These are phyloP conservation scores for Galaxea fascicularis DNA, from an alignment of 92 coral and sea anemone species.

Conservation along the genomic window DNA sequence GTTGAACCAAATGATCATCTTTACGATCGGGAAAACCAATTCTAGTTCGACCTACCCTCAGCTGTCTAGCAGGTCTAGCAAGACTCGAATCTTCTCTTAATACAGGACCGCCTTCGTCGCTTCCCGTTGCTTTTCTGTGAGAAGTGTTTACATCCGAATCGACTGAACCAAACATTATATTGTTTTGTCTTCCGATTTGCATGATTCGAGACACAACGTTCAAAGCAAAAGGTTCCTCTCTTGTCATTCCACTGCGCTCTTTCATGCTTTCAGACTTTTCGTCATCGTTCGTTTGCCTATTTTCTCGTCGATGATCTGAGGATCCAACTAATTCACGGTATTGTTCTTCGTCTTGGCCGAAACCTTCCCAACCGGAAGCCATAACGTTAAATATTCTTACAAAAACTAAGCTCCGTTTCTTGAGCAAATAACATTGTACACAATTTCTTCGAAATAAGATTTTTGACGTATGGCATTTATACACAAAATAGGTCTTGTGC, in stretches of 20 bases:
- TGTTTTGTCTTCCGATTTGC: too few species aligned
- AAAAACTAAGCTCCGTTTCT: not conserved
- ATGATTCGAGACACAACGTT: too few species aligned
- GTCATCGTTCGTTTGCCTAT: not conserved
- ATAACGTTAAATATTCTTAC: not conserved
- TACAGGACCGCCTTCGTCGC: slow-evolving; percentile 4
- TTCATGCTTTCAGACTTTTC: not conserved
- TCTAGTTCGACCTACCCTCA: slow-evolving; percentile 35
- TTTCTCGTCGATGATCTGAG: not conserved
- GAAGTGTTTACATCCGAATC: not conserved
- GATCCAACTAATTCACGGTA: too few species aligned
- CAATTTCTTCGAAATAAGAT: too few species aligned
- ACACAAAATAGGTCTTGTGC: too few species aligned
- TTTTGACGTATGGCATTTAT: too few species aligned
- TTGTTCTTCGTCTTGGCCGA: not conserved
- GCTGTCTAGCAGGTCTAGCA: not conserved
- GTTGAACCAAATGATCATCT: too few species aligned
- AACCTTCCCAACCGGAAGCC: not conserved
- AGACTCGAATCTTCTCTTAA: slow-evolving; percentile 1
- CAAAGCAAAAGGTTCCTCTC: not conserved
- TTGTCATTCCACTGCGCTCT: not conserved
- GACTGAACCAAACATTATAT: not conserved
- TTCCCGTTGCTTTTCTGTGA: too few species aligned
- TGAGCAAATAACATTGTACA: not conserved
- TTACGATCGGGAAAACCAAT: too few species aligned